These are phyloP conservation scores for Philopedon plagiatum DNA, from an alignment of 2,888 invertebrate species.

Conservation along the genomic window DNA sequence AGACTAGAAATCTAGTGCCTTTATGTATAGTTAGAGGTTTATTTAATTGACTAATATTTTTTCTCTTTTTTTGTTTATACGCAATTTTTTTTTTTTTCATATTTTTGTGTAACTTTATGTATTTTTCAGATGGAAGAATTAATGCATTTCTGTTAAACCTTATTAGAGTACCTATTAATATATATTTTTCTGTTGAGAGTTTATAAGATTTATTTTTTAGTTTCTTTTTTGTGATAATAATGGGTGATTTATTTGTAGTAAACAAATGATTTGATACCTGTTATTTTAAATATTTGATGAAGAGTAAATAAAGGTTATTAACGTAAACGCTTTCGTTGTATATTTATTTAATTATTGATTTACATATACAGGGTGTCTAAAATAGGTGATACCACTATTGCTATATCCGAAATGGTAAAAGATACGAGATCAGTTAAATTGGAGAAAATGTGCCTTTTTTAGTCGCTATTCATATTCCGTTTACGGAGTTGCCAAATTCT, in stretches of 20 bases:
- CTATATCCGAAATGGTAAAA: no score
- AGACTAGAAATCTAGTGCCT: conserved; percentile 49
- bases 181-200: conserved; percentile 56
- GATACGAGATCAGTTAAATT: no score
- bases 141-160: conserved; percentile 39
- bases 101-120: conserved; percentile 29
- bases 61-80: conserved; percentile 29
- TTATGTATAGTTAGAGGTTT: conserved; percentile 42
- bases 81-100: conserved; percentile 28
- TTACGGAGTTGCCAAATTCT: no score
- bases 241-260: conserved; percentile 61
- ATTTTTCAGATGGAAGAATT: conserved; percentile 11
- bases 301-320: conserved; percentile 44
- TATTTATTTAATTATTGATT: no score
- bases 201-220: conserved; percentile 56
- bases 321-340: conserved; percentile 4
- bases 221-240: conserved; percentile 64
- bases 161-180: conserved; percentile 37
- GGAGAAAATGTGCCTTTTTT: no score
- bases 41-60: conserved; percentile 42
- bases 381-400: no score
- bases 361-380: no score
- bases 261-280: conserved; percentile 63
- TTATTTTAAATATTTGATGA: conserved; percentile 60
- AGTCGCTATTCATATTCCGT: no score